Conservation (phyloP, 2,113 vertebrate genomes). For the Mionectes macconnelli region DNA sequence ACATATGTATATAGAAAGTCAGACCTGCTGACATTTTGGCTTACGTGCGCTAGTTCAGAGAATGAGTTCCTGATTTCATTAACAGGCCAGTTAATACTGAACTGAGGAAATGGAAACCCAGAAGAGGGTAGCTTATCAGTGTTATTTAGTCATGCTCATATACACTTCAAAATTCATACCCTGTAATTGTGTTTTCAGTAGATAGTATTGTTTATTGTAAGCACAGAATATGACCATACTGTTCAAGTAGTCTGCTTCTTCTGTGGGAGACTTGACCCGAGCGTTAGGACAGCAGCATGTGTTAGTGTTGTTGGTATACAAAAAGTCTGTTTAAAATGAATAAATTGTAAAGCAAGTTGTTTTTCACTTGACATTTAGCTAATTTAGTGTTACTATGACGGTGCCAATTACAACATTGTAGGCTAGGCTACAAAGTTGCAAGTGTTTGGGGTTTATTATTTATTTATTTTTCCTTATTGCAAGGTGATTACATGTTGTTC, state of each 20-base stretch:
- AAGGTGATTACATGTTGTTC: not conserved
- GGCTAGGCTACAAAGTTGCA: not conserved
- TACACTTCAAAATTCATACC: not conserved
- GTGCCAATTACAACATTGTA: not conserved
- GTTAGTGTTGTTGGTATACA: not conserved
- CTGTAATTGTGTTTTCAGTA: not conserved
- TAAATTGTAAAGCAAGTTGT: not conserved
- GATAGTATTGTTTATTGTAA: not conserved
- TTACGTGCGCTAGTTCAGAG: slow-evolving; percentile 11
- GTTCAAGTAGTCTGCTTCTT: not conserved
- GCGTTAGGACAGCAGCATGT: not conserved
- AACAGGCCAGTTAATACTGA: not conserved
- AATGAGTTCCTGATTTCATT: slow-evolving; percentile 23
- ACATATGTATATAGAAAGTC: slow-evolving; percentile 45
- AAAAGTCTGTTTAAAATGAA: not conserved
- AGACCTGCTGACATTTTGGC: slow-evolving; percentile 57
- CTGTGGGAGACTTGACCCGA: not conserved
- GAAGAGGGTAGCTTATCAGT: not conserved
- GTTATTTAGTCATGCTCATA: not conserved
- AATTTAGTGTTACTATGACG: not conserved
- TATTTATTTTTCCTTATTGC: not conserved
- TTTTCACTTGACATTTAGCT: slow-evolving; percentile 6
- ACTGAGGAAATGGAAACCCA: not conserved
- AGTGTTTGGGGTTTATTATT: not conserved
- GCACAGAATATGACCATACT: not conserved